Conservation (phyloP, 2,113 vertebrate genomes). For the Microtus ochrogaster region DNA sequence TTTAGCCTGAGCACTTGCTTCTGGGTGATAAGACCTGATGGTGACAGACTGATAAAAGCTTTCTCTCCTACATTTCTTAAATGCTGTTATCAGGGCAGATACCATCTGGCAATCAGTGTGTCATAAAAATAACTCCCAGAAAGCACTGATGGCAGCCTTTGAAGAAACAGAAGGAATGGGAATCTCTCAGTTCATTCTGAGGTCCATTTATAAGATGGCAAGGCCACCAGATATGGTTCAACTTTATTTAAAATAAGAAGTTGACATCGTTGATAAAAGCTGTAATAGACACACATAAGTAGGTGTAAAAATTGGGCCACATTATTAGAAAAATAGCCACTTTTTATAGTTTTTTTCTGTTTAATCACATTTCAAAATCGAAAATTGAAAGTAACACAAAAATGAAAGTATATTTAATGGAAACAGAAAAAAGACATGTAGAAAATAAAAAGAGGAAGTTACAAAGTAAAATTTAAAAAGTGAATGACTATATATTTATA, state of each 20-base stretch:
- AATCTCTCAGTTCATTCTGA: conserved; percentile 21
- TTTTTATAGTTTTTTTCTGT: not conserved
- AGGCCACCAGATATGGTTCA: conserved; percentile 28
- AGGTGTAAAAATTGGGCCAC: not conserved
- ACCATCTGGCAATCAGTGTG: conserved; percentile 56
- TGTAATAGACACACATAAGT: conserved; percentile 2
- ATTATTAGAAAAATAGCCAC: not conserved
- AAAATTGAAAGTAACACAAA: not conserved
- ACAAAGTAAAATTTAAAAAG: not conserved
- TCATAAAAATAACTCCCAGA: conserved; percentile 55
- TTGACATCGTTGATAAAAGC: not conserved
- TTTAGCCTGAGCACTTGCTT: conserved; percentile 50
- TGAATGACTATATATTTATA: not conserved
- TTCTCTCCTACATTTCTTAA: conserved; percentile 59
- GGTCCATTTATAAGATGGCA: conserved; percentile 26
- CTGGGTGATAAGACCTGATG: conserved; percentile 54
- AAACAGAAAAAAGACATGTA: not conserved
- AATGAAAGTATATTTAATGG: not conserved
- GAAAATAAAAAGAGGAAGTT: not conserved
- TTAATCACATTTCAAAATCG: not conserved
- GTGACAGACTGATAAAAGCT: conserved; percentile 60
- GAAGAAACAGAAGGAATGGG: conserved; percentile 15
- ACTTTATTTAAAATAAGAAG: conserved; percentile 60
- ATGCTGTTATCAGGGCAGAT: conserved; percentile 58
- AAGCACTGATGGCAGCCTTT: not conserved